Base-by-base conservation (phyloP, 2,113 vertebrate species). In the Camelus bactrianus region DNA sequence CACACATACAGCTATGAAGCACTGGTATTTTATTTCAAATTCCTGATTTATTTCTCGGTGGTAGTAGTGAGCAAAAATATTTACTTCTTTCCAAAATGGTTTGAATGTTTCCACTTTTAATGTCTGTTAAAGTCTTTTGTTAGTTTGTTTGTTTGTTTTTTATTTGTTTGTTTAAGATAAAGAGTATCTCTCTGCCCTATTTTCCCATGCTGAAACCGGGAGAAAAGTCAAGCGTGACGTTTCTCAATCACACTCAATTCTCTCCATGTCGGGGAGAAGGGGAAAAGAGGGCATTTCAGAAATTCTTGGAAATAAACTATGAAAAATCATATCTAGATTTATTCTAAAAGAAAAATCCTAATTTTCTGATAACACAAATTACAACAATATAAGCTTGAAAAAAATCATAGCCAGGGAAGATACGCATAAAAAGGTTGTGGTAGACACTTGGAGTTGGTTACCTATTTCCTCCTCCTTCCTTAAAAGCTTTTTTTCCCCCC, bases 81-180 rank as follows among this genome's bases (percentile, higher is more conserved):
- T 75, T 80, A 52, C 17, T 42, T 65, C 35, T 84, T 84, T 52
- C n/a, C 35, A 26, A 92, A 65, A 52, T 85, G 7, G n/a, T 85
- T 75, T 48, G n/a, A 79, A 64, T 85, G 32, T 38, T 97, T 92
- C 28, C 20, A 30, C 93, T 86, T 91, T 72, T 82, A 96, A 89
- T 48, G 28, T 26, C n/a, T 38, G 2, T 54, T 92, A 82, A 91
- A 48, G 11, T 22, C 6, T 20, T 60, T 67, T 42, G 38, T 42
- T 35, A 35, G 35, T 35, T 42, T 42, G 38, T 42, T 42, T 42
- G 38, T 42, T 60, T 46, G 8, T 46, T 91, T 75, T 50, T 81
- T 19, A 70, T 38, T 70, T 62, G 19, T 69, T 35, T 6, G 0
- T 10, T 7, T 58, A 60, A 64, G 83, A 46, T 16, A 42, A 84